Evolutionary conservation across 2,797 vertebrate genomes (phyloP).

Genomic region (Gymnothorax javanicus): DNA sequence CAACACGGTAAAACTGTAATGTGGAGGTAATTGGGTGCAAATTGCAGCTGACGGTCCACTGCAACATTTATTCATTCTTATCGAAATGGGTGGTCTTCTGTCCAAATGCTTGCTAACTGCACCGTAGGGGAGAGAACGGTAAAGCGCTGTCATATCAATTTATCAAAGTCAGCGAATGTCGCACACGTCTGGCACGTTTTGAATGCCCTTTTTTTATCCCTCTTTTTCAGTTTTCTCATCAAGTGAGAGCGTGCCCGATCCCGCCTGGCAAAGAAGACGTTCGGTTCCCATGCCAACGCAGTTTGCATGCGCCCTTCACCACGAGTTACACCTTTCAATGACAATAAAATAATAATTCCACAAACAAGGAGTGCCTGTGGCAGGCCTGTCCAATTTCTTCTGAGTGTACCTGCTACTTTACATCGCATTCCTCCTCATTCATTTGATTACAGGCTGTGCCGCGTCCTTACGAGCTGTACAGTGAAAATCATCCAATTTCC

Average conservation of each 20-base stretch:
- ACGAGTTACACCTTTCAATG: background rate
- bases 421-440: background rate
- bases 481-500: background rate
- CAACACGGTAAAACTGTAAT: too few relatives aligned
- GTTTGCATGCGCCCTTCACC: constrained; percentile 13
- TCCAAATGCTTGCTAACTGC: too few relatives aligned
- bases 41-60: too few relatives aligned
- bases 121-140: constrained; percentile 21
- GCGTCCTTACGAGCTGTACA: background rate
- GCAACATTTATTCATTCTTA: too few relatives aligned
- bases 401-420: background rate
- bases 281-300: background rate
- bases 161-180: background rate
- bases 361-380: background rate
- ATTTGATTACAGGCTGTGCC: background rate
- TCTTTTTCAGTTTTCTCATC: constrained; percentile 58
- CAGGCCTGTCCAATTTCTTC: background rate
- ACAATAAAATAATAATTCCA: background rate
- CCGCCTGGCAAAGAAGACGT: background rate
- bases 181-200: background rate
- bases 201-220: constrained; percentile 29
- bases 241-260: constrained; percentile 39
- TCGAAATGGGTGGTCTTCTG: too few relatives aligned
- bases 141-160: background rate
- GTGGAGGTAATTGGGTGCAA: too few relatives aligned